Evolutionary conservation across 2,888 invertebrate genomes (phyloP), one percentile per base, ranked within the genome.

Genomic region (Cheilosia pagana): DNA sequence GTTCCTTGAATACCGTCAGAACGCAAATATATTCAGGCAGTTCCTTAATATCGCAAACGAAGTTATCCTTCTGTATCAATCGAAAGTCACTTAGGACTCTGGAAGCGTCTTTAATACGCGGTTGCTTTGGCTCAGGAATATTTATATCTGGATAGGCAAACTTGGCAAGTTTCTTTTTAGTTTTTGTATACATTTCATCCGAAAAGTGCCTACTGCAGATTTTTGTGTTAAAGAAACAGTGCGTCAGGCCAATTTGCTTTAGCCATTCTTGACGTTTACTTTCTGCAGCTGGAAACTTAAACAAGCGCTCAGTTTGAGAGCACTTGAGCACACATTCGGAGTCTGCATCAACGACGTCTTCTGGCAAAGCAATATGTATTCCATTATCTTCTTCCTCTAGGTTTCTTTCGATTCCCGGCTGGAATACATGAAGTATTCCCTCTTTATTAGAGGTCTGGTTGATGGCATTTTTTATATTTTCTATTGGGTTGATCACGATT

Each of bases 191-290:
- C 83, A 83, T 83, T 7, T n/a, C 25, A 0, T 72, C 68, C 0
- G 83, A 83, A n/a, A 83, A 83, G 23, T 83, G 83, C 1, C 74
- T 53, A 10, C n/a, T 39, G 21, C 83, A 83, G 19, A 83, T 68
- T n/a, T 39, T 57, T 2, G 78, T 62, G 23, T 70, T 78, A 12
- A 45, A 59, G 21, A 28, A 70, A 28, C 78, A 78, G 35, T 74
- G 68, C 0, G 78, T 78, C 1, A 83, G 23, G 6, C 83, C 83
- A 6, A 83, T 52, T 41, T 74, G 16, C 6, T 35, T 59, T 0
- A 83, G 31, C 83, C 83, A 83, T 3, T 43, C 0, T 14, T 63
- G 67, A 1, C 83, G 72, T 3, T 35, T 16, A 1, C 3, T 3
- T 53, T 83, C 78, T 3, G 12, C 5, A 0, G 23, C 45, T 14